phyloP scores from a whole-genome alignment of 2,113 vertebrate genomes.

The Dolichotis patagonum region DNA sequence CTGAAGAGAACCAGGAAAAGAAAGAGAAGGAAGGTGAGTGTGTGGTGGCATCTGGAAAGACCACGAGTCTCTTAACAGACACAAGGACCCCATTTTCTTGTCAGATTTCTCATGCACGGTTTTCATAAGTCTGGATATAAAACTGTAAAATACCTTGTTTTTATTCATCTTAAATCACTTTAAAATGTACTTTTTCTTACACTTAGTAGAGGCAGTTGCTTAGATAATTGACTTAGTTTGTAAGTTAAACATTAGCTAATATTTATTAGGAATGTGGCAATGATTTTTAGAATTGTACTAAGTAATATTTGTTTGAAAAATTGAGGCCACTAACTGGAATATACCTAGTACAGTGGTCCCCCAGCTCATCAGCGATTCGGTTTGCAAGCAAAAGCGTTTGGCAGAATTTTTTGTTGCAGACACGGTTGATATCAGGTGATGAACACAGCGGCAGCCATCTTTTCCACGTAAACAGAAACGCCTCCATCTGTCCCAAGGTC shows the following conservation, averaged over 20 bases:
- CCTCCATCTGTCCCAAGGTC: neutral
- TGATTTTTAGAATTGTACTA: conserved; percentile 18
- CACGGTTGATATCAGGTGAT: neutral
- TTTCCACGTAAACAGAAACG: neutral
- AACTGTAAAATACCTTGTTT: conserved; percentile 36
- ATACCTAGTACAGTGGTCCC: neutral
- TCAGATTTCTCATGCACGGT: neutral
- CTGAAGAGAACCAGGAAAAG: conserved; percentile 97
- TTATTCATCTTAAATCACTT: conserved; percentile 9
- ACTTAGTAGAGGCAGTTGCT: neutral
- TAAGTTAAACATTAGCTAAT: conserved; percentile 4
- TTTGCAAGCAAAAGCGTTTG: neutral
- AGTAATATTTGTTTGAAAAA: conserved; percentile 50
- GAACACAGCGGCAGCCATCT: neutral
- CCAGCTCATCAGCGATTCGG: neutral
- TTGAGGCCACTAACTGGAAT: neutral
- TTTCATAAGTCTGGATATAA: conserved; percentile 27
- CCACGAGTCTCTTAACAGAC: neutral
- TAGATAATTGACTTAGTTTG: neutral
- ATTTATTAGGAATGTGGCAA: neutral
- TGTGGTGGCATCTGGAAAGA: conserved; percentile 14
- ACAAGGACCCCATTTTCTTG: neutral
- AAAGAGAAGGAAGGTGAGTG: conserved; percentile 94
- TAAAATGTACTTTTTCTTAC: neutral
- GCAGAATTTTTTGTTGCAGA: neutral